Evolutionary conservation across 2,888 invertebrate species (phyloP).

Genomic region (Schizaphis graminum): DNA sequence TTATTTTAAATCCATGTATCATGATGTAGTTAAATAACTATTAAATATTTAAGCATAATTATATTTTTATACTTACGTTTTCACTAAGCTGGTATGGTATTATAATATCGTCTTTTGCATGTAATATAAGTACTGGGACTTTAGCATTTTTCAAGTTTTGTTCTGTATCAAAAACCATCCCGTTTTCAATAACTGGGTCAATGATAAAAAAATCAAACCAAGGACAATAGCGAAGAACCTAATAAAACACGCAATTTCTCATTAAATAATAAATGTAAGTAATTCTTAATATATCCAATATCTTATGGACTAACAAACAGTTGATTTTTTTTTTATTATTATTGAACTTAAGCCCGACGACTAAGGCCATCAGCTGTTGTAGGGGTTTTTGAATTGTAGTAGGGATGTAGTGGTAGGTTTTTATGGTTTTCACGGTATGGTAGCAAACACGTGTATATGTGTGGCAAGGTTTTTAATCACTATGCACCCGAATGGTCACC

Average conservation of each 20-base stretch:
- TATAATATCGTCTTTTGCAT: conserved; percentile 90
- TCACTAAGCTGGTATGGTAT: conserved; percentile 86
- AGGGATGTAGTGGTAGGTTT: no score
- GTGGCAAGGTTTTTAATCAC: no score
- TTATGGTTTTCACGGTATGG: no score
- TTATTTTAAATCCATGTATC: not conserved
- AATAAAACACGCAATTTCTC: not conserved
- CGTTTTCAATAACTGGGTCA: conserved; percentile 80
- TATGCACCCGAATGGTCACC: no score
- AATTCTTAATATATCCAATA: not conserved
- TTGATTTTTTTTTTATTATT: no score
- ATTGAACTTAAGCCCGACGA: no score
- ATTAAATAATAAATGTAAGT: not conserved
- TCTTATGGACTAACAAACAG: not conserved
- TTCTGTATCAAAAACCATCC: conserved; percentile 85
- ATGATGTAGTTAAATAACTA: not conserved
- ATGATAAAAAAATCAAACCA: conserved; percentile 84
- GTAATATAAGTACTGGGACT: conserved; percentile 89
- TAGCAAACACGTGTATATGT: no score
- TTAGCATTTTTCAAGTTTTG: conserved; percentile 77
- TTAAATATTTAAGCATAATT: not conserved
- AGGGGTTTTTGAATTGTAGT: no score
- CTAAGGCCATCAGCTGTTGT: no score
- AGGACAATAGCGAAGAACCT: conserved; percentile 34
- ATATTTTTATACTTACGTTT: conserved; percentile 74